Percentiles rank a stretch among this genome's conserved stretches.
Conservation (phyloP, 2,888 invertebrate genomes). For the Meliscaeva auricollis region DNA sequence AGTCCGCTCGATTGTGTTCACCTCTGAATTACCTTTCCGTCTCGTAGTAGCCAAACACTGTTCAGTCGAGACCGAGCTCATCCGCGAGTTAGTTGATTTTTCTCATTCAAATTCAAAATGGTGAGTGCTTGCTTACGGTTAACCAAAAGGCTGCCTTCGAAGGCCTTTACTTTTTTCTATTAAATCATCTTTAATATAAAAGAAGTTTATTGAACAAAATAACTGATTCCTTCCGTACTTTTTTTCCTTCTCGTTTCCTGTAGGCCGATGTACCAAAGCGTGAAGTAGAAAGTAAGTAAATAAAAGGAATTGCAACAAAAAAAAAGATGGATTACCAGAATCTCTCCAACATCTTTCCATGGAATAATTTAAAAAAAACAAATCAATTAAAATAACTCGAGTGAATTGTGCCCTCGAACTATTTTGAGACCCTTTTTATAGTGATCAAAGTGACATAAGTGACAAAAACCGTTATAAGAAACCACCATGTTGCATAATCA, state of each 20-base stretch:
- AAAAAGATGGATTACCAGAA: conserved; percentile 32
- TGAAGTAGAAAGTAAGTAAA: conserved; percentile 95
- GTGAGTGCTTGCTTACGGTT: conserved; percentile 84
- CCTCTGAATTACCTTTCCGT: conserved; percentile 83
- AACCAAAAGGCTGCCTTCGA: conserved; percentile 76
- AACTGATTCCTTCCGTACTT: conserved; percentile 62
- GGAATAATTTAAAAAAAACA: conserved; percentile 42
- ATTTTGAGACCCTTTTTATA: conserved; percentile 3
- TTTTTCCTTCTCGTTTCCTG: conserved; percentile 83
- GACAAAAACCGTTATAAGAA: conserved; percentile 26
- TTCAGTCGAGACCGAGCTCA: conserved; percentile 85
- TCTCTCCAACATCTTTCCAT: conserved; percentile 38
- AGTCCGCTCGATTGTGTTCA: conserved; percentile 77
- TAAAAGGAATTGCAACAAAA: conserved; percentile 47
- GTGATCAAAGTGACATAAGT: conserved; percentile 50
- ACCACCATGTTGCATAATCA: conserved; percentile 59
- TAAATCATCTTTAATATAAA: conserved; percentile 39
- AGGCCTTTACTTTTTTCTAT: conserved; percentile 60
- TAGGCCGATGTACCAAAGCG: conserved; percentile 94
- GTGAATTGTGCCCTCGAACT: conserved; percentile 55
- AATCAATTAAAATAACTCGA: no score
- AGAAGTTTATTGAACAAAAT: conserved; percentile 29
- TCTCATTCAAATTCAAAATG: conserved; percentile 87
- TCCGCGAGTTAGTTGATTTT: conserved; percentile 85
- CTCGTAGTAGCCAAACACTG: conserved; percentile 82